Base-by-base conservation (phyloP, 2,888 invertebrate species). In the Latrodectus hesperus region DNA sequence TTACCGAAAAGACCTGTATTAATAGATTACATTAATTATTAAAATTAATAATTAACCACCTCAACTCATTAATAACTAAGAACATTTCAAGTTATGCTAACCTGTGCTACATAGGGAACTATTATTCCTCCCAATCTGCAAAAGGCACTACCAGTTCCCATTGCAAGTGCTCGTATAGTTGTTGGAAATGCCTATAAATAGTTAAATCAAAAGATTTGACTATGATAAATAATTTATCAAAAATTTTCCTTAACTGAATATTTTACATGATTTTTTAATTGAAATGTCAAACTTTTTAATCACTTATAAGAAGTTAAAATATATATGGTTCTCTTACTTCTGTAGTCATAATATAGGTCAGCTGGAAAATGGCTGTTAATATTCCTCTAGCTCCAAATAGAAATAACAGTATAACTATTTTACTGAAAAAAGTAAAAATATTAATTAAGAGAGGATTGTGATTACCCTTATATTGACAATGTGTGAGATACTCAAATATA, bases 141-240 rank as follows among this genome's bases (percentile, higher is more conserved):
- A 6, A 74, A 86, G 3, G 75, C 49, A 16, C 75, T 74, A 16
- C 75, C 80, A 2, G 75, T 75, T 2, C 86, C 86, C 71, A 86
- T 71, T 9, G 71, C 86, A 52, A 68, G 51, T 0, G 80, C 80
- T 9, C 86, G 51, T 5, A 86, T 17, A 11, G 86, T 86, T 12
- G 86, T 86, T 0, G 86, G 86, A 80, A 70, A 86, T 9, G 80
- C n/a, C 85, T 86, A 26, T n/a, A 67, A 55, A 53, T 14, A 64
- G 3, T 10, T 14, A n/a, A 11, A 55, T 6, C 9, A n/a, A 22
- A 14, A 22, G 4, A 74, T 22, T 11, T 49, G 53, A n/a, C 10
- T 14, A 3, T 6, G 60, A 6, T 0, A 60, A 60, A 60, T 60
- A 14, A 16, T 55, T 12, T 16, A 12, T 60, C 10, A 38, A 38